Evolutionary conservation across 2,888 invertebrate species (phyloP), one percentile per base, ranked within the genome.

Genomic region (Cerastis rubricosa): DNA sequence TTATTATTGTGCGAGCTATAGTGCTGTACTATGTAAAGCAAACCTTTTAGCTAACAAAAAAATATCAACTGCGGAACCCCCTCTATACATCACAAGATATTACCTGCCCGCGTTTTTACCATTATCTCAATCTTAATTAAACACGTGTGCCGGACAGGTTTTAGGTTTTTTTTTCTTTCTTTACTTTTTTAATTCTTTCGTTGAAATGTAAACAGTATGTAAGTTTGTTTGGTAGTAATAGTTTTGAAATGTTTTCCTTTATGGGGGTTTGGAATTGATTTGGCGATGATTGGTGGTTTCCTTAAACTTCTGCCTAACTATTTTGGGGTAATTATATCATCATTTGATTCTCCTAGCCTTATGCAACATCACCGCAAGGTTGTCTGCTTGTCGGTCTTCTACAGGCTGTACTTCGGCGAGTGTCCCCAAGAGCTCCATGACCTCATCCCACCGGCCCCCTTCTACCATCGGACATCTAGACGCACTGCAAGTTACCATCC

Each of bases 91-190:
- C 1, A 0, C 2, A n/a, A 49, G n/a, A 71, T 74, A 22, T 35
- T 68, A 65, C 76, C 64, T 75, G 64, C 11, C 47, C 22, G 11
- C 9, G 25, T 71, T 63, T 63, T 14, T 57, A 51, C 71, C 61
- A 74, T 71, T 80, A 85, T 83, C 85, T 81, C 51, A 25, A 87
- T 85, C 80, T 83, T 83, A 81, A 85, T 79, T 66, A 65, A 47
- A 8, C 85, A 74, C 85, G 87, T 87, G 85, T 76, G 76, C 45
- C 45, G 47, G 54, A 1, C 66, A 43, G 57, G 43, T 54, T 19
- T 65, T 59, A 14, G 6, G 12, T 0, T 40, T 61, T 54, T 67
- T 57, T 29, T 49, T 67, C 14, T 25, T 71, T 47, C 49, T 51
- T 74, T 51, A 12, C 45, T 71, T 47, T 45, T 51, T 74, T 51